Evolutionary conservation across 2,888 invertebrate species (phyloP), one percentile per base, ranked within the genome.

Genomic region (Baronia brevicornis): DNA sequence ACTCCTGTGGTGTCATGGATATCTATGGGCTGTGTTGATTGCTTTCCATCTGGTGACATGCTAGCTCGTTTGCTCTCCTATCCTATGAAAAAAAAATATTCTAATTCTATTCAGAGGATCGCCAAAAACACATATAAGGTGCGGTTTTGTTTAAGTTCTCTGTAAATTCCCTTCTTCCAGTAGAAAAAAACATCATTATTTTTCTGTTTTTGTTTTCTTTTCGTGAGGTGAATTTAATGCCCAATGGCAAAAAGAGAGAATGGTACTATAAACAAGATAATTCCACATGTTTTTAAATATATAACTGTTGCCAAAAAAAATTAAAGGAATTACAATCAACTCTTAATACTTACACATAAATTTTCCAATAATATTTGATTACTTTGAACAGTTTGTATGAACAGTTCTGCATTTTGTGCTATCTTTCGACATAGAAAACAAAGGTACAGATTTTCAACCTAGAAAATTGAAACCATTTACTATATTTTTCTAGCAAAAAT

Each of bases 351-450:
- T 58, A 77, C 77, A 49, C 47, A 42, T 33, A 59, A 51, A 31
- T 66, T 74, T 31, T 67, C 57, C 33, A 79, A 36, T 17, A 66
- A 41, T 12, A 63, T 51, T 38, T 77, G 73, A 44, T 78, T 73
- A 28, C 49, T 70, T 18, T 68, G 61, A 0, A 75, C 73, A 56
- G 60, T 71, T 26, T 67, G 58, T 29, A 78, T 60, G 23, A 79
- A 75, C 1, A 39, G 10, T 23, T 78, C 74, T 1, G 63, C 48
- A 18, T 62, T 64, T 24, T 65, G 54, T 1, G 65, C 63, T 18
- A 68, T 42, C 26, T 55, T 57, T 18, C 54, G 66, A 32, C 79
- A 79, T 6, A 75, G 18, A 33, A 56, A 67, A 41, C 79, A 79
- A 2, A 79, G 39, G 5, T 24, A 37, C 38, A 78, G 40, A 3